A percentile compares a stretch with the other conserved stretches of the same genome.
These are phyloP conservation scores for Turdus rufiventris DNA, from an alignment of 2,113 vertebrate species.

Conservation along the genomic window DNA sequence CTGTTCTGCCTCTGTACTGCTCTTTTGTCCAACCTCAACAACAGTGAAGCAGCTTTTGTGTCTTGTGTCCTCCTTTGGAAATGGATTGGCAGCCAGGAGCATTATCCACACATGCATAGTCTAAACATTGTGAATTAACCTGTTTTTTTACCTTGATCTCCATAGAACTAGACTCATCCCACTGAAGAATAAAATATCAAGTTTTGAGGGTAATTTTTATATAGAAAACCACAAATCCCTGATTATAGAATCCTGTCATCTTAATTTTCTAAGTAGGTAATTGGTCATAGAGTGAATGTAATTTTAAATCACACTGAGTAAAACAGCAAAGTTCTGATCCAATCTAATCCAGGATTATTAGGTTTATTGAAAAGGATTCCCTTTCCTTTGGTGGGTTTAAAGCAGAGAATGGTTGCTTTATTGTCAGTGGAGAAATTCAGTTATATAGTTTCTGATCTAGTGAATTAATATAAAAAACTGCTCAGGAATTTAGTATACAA, in stretches of 20 bases:
- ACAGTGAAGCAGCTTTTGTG: background rate
- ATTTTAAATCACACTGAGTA: background rate
- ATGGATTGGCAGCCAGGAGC: background rate
- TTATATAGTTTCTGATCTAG: background rate
- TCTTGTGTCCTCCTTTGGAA: conserved; percentile 10
- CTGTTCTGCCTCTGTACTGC: conserved; percentile 3
- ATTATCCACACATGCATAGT: background rate
- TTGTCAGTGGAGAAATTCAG: background rate
- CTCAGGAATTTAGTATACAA: background rate
- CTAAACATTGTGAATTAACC: background rate
- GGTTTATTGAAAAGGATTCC: background rate
- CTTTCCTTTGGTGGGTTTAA: background rate
- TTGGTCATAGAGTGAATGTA: background rate
- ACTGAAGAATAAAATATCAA: background rate
- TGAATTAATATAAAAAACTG: background rate
- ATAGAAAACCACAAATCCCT: background rate
- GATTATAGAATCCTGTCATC: background rate
- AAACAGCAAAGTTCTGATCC: background rate
- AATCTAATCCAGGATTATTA: background rate
- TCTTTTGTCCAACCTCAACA: background rate
- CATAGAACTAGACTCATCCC: background rate
- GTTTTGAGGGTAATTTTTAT: background rate
- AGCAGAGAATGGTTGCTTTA: background rate
- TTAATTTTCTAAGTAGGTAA: background rate
- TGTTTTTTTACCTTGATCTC: background rate